Evolutionary conservation across 2,888 invertebrate genomes (phyloP), one percentile per base, ranked within the genome.

Genomic region (Aspidiotus rigidus): DNA sequence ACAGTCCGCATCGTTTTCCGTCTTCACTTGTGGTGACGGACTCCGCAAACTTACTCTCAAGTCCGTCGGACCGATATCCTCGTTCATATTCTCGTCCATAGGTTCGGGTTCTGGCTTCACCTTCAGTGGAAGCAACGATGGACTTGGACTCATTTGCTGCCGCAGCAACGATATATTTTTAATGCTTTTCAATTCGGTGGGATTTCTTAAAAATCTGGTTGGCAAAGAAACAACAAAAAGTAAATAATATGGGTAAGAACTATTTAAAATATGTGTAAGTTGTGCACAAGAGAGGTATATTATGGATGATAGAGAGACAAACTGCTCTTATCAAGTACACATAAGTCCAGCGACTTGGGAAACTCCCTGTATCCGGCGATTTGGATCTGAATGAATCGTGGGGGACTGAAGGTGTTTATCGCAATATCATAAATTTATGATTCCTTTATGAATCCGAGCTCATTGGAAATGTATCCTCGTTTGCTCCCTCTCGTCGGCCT

Each of bases 181-280:
- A 73, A 95, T 94, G 79, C 90, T 93, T 77, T 94, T 94, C 75
- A 96, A 82, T 80, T 93, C 94, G 54, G 90, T 89, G 66, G 95
- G 94, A 79, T 94, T 93, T 73, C 94, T 85, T 74, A 96, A 82
- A 79, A 96, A 95, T 78, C 92, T 92, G 80, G 9, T 79, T 77
- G 73, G 13, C 71, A 74, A 72, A 64, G 2, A 9, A 55, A 13
- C 9, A 13, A 55, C 15, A n/a, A 2, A 9, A 9, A 55, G 5
- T 15, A 3, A 53, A 11, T 15, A 39, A 44, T 10, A 49, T 15
- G 42, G 40, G 60, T 11, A 70, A 56, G 40, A 15, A 44, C 56
- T 17, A 5, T 5, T 28, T 28, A 1, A 28, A 28, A 28, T 28
- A n/a, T n/a, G n/a, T n/a, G n/a, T n/a, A 28, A 28, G 28, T 28